These are phyloP conservation scores for Teleogryllus oceanicus DNA, from an alignment of 2,888 invertebrate species.

Conservation along the genomic window DNA sequence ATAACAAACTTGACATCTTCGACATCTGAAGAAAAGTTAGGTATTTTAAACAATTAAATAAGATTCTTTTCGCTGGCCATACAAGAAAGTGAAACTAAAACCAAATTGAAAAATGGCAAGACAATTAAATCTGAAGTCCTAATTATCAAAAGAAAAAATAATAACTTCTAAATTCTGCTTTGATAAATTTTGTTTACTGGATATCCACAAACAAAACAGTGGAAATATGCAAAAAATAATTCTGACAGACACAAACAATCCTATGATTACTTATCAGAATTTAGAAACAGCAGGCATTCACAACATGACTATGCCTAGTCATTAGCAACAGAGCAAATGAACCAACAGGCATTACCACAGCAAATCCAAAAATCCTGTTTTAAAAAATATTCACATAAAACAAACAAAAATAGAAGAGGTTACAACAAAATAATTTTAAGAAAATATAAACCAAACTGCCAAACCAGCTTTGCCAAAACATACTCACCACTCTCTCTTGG, in stretches of 20 bases:
- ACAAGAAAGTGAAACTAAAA: neutral
- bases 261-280: neutral
- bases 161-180: too few species aligned
- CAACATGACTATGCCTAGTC: neutral
- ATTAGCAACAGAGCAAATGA: neutral
- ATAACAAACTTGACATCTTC: conserved; percentile 71
- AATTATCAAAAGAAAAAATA: too few species aligned
- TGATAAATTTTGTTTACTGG: too few species aligned
- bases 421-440: conserved; percentile 5
- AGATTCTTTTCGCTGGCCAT: neutral
- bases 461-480: conserved; percentile 9
- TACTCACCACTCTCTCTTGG: neutral
- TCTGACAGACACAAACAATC: too few species aligned
- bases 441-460: neutral
- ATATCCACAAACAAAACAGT: too few species aligned
- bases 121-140: too few species aligned
- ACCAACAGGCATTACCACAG: neutral
- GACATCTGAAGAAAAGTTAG: conserved; percentile 55
- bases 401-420: neutral
- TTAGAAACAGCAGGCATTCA: neutral
- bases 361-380: neutral
- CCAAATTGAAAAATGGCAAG: neutral
- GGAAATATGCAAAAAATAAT: too few species aligned
- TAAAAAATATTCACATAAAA: neutral
- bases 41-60: neutral